Conservation (phyloP, 2,113 vertebrate genomes). For the Catharus fuscescens region DNA sequence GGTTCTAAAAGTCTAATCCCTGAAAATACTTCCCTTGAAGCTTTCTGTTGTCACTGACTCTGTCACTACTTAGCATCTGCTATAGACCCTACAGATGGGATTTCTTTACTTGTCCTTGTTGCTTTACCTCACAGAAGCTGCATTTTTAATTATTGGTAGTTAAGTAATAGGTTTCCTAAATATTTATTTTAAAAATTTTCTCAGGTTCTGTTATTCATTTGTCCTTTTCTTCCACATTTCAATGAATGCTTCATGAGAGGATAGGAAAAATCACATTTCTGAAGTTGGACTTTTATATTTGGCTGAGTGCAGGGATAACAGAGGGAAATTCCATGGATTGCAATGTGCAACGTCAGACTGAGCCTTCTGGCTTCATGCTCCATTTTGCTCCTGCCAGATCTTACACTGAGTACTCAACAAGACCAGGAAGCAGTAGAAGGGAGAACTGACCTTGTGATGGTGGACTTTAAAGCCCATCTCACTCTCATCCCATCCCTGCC, state of each 20-base stretch:
- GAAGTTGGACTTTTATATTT: neutral
- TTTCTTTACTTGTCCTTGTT: neutral
- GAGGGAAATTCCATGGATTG: neutral
- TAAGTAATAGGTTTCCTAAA: neutral
- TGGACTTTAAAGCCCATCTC: neutral
- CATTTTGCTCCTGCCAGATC: neutral
- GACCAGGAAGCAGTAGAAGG: neutral
- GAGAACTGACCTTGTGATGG: neutral
- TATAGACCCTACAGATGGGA: neutral
- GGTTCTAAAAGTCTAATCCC: neutral
- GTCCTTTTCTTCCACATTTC: neutral
- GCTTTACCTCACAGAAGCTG: neutral
- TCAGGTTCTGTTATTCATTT: neutral
- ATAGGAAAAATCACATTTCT: neutral
- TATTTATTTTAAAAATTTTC: fast-evolving
- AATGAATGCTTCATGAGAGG: neutral
- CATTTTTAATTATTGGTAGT: neutral
- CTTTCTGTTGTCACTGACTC: neutral
- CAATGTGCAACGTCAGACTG: neutral
- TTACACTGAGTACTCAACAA: fast-evolving
- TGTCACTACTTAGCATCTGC: neutral
- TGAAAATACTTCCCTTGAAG: neutral
- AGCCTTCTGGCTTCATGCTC: neutral
- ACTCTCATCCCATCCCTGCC: neutral
- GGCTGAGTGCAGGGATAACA: neutral